Percentiles rank a stretch among this genome's conserved stretches.
Conservation (phyloP, 2,888 invertebrate genomes). For the Clivina fossor region DNA sequence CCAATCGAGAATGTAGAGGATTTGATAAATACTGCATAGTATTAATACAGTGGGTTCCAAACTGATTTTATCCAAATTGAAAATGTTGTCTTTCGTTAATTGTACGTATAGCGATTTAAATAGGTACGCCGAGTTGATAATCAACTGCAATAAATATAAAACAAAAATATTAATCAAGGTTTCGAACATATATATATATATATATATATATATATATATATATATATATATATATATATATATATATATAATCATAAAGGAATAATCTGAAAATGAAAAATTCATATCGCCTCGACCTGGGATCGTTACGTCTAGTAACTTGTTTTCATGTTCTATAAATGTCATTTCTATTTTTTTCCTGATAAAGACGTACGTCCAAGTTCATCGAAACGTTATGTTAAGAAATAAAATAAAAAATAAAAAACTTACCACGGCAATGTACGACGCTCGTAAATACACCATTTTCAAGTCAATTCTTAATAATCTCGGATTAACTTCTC, state of each 20-base stretch:
- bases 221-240: too few relatives aligned
- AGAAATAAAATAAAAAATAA: too few relatives aligned
- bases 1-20: conserved; percentile 62
- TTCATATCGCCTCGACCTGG: too few relatives aligned
- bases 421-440: conserved; percentile 61
- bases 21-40: conserved; percentile 58
- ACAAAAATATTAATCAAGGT: conserved; percentile 5
- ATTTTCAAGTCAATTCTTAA: conserved; percentile 66
- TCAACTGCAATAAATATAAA: conserved; percentile 48
- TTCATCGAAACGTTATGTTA: too few relatives aligned
- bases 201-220: too few relatives aligned
- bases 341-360: too few relatives aligned
- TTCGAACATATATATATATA: too few relatives aligned
- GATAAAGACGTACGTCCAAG: too few relatives aligned
- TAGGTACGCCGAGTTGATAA: conserved; percentile 49
- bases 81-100: conserved; percentile 18
- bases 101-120: conserved; percentile 40
- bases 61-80: conserved; percentile 36
- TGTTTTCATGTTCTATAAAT: too few relatives aligned
- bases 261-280: too few relatives aligned
- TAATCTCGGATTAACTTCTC: conserved; percentile 70
- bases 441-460: conserved; percentile 59
- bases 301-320: too few relatives aligned
- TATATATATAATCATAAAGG: too few relatives aligned
- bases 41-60: conserved; percentile 53